These are phyloP conservation scores for Psittacula cyanocephala DNA, from an alignment of 2,113 vertebrate species.

Conservation along the genomic window DNA sequence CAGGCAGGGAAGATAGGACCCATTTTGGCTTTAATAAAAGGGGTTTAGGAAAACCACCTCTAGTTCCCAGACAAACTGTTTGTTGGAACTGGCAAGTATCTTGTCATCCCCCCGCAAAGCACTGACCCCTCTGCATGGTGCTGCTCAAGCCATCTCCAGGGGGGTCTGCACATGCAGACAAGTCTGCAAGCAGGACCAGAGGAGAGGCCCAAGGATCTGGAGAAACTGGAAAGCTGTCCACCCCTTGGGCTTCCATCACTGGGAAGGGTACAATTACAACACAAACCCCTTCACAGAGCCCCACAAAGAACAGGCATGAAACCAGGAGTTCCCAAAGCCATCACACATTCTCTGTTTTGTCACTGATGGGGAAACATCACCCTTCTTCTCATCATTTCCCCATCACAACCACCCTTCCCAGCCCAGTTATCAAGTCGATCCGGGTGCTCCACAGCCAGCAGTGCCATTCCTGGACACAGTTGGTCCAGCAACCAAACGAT, in stretches of 20 bases:
- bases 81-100: neutral
- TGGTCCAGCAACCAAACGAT: fast-evolving
- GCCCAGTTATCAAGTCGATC: fast-evolving
- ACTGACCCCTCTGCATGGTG: neutral
- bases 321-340: neutral
- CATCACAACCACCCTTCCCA: neutral
- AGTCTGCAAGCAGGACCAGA: neutral
- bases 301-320: fast-evolving
- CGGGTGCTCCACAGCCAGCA: neutral
- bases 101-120: neutral
- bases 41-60: neutral
- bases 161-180: neutral
- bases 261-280: too few species aligned
- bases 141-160: neutral
- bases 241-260: neutral
- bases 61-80: neutral
- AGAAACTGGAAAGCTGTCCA: neutral
- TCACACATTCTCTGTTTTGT: neutral
- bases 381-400: fast-evolving
- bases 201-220: neutral
- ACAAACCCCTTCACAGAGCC: neutral
- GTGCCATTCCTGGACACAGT: fast-evolving
- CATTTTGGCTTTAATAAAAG: neutral
- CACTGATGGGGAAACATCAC: neutral
- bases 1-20: neutral